phyloP scores from a whole-genome alignment of 1,140 invertebrate species.

The Ephestia elutella region DNA sequence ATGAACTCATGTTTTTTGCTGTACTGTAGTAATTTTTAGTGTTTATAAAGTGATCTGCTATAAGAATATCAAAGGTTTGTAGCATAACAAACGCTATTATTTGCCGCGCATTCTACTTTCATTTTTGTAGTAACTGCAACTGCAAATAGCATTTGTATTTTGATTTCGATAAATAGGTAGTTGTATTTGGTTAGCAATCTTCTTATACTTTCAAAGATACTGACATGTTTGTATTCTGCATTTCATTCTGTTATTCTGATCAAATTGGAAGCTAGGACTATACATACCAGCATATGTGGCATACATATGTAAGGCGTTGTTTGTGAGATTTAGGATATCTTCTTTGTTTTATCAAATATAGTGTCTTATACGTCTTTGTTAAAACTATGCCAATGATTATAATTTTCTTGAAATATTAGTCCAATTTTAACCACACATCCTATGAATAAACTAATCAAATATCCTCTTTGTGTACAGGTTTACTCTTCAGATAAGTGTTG shows the following conservation, averaged over 20 bases:
- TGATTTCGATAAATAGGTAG: no score
- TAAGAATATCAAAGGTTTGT: constrained; percentile 7
- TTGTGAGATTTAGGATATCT: constrained; percentile 3
- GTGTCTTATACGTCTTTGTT: no score
- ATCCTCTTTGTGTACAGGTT: constrained; percentile 2
- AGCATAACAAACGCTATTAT: neutral
- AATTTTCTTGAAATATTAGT: no score
- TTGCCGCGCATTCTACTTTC: constrained; percentile 42
- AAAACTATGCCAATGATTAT: no score
- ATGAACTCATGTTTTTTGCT: neutral
- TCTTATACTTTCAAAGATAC: no score
- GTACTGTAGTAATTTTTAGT: constrained; percentile 7
- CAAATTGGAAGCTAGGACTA: neutral
- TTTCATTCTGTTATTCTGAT: neutral
- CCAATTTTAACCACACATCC: no score
- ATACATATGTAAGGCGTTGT: constrained; percentile 1
- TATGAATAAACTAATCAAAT: no score
- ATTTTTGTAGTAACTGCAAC: constrained; percentile 19
- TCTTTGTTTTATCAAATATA: constrained; percentile 13
- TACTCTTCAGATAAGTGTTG: neutral
- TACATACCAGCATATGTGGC: neutral
- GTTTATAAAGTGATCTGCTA: neutral
- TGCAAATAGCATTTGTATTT: no score
- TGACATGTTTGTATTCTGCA: neutral
- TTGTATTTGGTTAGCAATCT: no score